Percentiles rank a stretch among this genome's conserved stretches.
Conservation (phyloP, 2,888 invertebrate genomes). For the Philaethria dido region DNA sequence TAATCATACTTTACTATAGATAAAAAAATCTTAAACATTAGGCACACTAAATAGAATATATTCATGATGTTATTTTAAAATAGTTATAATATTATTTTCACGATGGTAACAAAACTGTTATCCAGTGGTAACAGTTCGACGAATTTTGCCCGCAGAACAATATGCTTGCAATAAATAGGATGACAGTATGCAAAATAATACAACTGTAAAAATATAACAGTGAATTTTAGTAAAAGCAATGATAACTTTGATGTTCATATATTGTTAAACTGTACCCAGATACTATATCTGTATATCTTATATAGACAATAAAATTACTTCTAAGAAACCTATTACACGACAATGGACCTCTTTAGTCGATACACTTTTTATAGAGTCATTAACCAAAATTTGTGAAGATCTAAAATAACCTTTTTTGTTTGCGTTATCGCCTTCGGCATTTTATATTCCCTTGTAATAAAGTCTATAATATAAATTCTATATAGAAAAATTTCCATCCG, state of each 20-base stretch:
- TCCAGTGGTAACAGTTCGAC: background rate
- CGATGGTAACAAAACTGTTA: no score
- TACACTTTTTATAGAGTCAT: constrained; percentile 19
- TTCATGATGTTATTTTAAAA: background rate
- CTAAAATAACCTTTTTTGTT: constrained; percentile 18
- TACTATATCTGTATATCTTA: background rate
- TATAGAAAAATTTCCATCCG: background rate
- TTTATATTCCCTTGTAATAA: background rate
- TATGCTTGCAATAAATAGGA: background rate
- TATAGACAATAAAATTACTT: background rate
- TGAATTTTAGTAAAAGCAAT: background rate
- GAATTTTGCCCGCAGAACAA: background rate
- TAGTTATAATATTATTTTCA: background rate
- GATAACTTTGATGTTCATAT: background rate
- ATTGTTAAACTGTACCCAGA: background rate
- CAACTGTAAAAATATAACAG: no score
- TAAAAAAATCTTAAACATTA: background rate
- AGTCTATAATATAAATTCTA: background rate
- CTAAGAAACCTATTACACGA: constrained; percentile 28
- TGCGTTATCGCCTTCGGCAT: background rate
- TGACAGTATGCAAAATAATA: no score
- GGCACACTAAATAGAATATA: background rate
- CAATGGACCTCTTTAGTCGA: constrained; percentile 26
- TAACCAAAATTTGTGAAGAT: constrained; percentile 28
- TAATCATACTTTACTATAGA: background rate